Evolutionary conservation across 92 coral and sea anemone genomes (phyloP), one percentile per base, ranked within the genome.

Genomic region (Metridium senile): DNA sequence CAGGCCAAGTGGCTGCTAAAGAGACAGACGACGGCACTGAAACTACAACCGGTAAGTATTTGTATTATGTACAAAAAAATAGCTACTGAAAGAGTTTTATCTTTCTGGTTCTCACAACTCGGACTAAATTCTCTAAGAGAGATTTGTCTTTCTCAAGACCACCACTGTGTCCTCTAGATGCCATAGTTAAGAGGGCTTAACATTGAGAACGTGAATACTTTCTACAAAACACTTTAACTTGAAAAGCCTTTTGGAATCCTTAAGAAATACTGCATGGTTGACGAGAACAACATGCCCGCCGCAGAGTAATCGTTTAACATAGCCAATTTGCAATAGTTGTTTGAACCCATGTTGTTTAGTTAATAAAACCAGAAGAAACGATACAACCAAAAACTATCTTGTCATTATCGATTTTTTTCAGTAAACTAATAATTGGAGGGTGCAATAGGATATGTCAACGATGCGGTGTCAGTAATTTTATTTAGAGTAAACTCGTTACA

Each of bases 161-260:
- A 73, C 68, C 30, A 58, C 78, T 73, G 34, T 30, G 78, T 73
- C 57, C 58, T 56, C 28, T 25, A 73, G 58, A 73, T 73, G 78
- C 67, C 78, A 73, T 32, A 39, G 78, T 73, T 47, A 73, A 73
- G 78, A 73, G 78, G 78, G 78, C 78, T 73, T 73, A 73, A 73
- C 51, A 57, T 73, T 73, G 68, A 73, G 67, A 33, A 23, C 0
- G 33, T 63, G 67, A 73, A 73, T 58, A 73, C 68, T 57, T 73
- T 56, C 66, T 33, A 58, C 52, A 53, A 23, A 47, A 58, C 56
- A 73, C 78, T 73, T 58, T 73, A 73, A 33, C n/a, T 73, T 73
- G 67, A 73, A 73, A 73, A 73, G 67, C 78, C 68, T 58, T 73
- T 73, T 58, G 68, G 68, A 29, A 57, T 73, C 32, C 68, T 52